phyloP scores from a whole-genome alignment of 35 echinoderm and acorn worm genomes.

The Amphiura filiformis region DNA sequence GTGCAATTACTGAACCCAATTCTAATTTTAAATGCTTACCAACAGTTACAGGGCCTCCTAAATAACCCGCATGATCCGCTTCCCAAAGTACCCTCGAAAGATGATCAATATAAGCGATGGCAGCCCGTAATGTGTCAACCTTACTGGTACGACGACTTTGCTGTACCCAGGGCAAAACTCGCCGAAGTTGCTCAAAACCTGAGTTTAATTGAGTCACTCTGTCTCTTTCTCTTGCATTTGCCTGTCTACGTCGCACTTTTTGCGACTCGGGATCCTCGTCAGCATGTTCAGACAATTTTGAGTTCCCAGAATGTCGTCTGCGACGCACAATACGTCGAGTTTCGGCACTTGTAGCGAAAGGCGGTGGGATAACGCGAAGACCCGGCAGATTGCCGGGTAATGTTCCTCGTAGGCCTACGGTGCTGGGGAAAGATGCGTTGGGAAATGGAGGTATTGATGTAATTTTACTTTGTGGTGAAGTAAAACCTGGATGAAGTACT shows the following conservation, averaged over 20 bases:
- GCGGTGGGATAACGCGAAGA: neutral
- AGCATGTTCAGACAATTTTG: neutral
- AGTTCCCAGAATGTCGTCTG: neutral
- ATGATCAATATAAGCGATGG: constrained; percentile 69
- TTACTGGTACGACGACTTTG: constrained; percentile 71
- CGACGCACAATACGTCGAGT: neutral
- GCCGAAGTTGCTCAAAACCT: constrained; percentile 72
- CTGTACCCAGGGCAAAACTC: constrained; percentile 66
- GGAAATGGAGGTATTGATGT: neutral
- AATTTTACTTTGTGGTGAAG: neutral
- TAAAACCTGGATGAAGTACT: constrained; percentile 7
- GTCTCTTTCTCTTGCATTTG: constrained; percentile 77
- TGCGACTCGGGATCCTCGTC: neutral
- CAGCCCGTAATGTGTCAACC: constrained; percentile 76
- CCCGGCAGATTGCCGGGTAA: neutral
- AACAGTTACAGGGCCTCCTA: constrained; percentile 3
- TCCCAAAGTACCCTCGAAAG: constrained; percentile 52
- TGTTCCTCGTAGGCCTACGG: neutral
- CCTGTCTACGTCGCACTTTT: constrained; percentile 17
- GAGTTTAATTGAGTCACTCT: constrained; percentile 68
- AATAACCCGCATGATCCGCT: constrained; percentile 20
- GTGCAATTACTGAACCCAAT: too few relatives aligned
- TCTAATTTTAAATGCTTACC: constrained; percentile 24
- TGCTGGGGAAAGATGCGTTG: neutral
- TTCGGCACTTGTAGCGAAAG: neutral